Base-by-base conservation (phyloP, 2,797 vertebrate genomes). In the Vespertilio murinus region DNA sequence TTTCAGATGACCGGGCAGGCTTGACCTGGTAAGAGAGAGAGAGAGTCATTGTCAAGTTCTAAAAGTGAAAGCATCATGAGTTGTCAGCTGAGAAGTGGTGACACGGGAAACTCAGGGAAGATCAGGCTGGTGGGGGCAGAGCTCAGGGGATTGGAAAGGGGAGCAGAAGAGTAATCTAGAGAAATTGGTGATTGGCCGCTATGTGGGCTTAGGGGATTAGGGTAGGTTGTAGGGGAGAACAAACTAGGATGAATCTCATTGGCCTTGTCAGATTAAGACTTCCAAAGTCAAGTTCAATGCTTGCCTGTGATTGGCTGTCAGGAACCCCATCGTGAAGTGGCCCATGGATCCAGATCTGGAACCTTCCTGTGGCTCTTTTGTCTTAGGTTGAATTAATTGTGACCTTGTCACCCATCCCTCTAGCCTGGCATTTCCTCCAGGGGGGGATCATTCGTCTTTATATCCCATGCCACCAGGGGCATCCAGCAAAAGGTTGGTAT, bases 401-500 rank as follows among this genome's bases (percentile, higher is more conserved):
- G 30, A 90, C 45, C 18, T 69, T 45, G 47, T 45, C 38, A 7
- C 10, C 45, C 82, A n/a, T 38, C 45, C 12, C 28, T 67, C 38
- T 23, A 52, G 56, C 12, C 49, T 84, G 6, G 11, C 20, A 47
- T 49, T 28, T 69, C n/a, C 70, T 88, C 65, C 14, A 1, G 0
- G 2, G 54, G 35, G 49, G 83, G 17, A 61, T 42, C 61, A 5
- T 85, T 92, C 49, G 75, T 67, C 71, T 95, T 61, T 70, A 0
- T 30, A 75, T 64, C 33, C 38, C 38, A 12, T 52, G 59, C 40
- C 52, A 52, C 67, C 25, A 30, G 38, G 38, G 33, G 18, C 40
- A 20, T 84, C 85, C 47, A n/a, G 45, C 17, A 59, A 49, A 93
- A 75, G 38, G 42, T 8, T 67, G 67, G 17, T 61, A 42, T 92